Evolutionary conservation across 2,113 vertebrate species (phyloP).

Genomic region (Panthera tigris): DNA sequence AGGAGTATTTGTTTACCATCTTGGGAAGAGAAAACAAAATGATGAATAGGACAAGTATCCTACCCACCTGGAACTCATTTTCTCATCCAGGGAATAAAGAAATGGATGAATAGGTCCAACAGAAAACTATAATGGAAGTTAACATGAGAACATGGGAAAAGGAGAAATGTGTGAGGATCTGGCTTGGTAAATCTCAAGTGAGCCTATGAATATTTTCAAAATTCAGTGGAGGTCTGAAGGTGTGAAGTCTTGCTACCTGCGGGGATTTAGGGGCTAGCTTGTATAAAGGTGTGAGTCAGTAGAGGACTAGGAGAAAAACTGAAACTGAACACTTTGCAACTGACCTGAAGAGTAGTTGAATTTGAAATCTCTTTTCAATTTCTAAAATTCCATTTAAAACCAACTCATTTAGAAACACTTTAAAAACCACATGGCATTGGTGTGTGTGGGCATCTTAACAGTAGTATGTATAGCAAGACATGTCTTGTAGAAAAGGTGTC

Average conservation of each 20-base stretch:
- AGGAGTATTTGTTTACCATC: background rate
- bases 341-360: background rate
- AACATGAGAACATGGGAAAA: background rate
- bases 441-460: no score
- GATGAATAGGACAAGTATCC: background rate
- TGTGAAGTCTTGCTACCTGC: background rate
- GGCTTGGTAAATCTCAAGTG: background rate
- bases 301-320: background rate
- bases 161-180: background rate
- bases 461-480: background rate
- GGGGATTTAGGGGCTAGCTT: background rate
- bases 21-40: background rate
- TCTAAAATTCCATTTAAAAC: conserved; percentile 21
- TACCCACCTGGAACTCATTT: background rate
- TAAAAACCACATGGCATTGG: background rate
- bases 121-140: background rate
- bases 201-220: conserved; percentile 1
- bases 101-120: background rate
- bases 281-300: background rate
- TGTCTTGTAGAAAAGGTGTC: background rate
- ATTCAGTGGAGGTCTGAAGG: background rate
- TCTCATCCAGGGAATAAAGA: background rate
- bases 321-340: background rate
- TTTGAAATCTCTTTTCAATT: background rate
- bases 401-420: conserved; percentile 11